A percentile compares a stretch with the other conserved stretches of the same genome.
Conservation (phyloP, 2,888 invertebrate genomes). For the Meta bourneti region DNA sequence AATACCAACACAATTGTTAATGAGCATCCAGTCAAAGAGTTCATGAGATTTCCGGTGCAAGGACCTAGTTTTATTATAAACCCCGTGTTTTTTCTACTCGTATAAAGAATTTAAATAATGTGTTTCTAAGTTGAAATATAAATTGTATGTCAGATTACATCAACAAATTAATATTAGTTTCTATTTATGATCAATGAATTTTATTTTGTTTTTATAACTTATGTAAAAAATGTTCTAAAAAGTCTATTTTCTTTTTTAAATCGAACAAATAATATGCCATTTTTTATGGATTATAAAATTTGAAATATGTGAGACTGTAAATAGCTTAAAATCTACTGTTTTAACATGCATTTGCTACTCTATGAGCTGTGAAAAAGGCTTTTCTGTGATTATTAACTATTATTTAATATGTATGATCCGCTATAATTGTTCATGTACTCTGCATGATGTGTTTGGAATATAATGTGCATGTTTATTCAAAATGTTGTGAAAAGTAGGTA, state of each 20-base stretch:
- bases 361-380: conserved; percentile 64
- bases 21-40: too few relatives aligned
- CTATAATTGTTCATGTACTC: conserved; percentile 59
- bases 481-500: conserved; percentile 46
- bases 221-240: background rate
- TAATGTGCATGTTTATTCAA: conserved; percentile 49
- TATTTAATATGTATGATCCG: conserved; percentile 54
- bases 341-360: conserved; percentile 64
- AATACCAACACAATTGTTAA: too few relatives aligned
- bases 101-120: too few relatives aligned
- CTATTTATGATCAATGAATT: background rate
- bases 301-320: conserved; percentile 50
- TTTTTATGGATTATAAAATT: background rate
- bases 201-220: background rate
- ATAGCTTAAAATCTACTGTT: conserved; percentile 64
- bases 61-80: too few relatives aligned
- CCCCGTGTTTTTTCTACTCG: too few relatives aligned
- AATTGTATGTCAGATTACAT: too few relatives aligned
- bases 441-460: conserved; percentile 62
- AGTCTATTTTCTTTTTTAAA: background rate
- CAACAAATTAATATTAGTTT: background rate
- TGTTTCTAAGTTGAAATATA: too few relatives aligned
- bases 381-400: conserved; percentile 64
- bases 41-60: too few relatives aligned
- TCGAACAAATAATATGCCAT: conserved; percentile 30